These are phyloP conservation scores for Enteromius fasciolatus DNA, from an alignment of 2,797 vertebrate species.

Conservation along the genomic window DNA sequence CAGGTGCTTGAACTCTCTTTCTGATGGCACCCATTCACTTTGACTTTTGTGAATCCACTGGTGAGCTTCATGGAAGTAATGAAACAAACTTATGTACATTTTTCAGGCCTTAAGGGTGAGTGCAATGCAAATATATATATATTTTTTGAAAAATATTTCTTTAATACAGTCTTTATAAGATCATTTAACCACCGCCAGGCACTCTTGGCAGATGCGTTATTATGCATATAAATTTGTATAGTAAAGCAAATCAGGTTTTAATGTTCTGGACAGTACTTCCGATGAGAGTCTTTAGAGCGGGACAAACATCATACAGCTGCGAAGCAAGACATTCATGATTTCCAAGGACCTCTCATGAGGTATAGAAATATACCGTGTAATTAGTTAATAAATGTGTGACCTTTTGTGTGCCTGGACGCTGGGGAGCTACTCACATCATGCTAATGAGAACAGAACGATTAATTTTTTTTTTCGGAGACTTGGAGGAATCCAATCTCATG, in stretches of 20 bases:
- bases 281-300: not conserved
- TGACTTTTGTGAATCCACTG: not conserved
- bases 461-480: not conserved
- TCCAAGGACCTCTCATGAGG: constrained; percentile 27
- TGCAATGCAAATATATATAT: not conserved
- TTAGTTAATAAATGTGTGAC: constrained; percentile 25
- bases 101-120: not conserved
- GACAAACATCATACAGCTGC: constrained; percentile 25
- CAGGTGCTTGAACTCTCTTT: not conserved
- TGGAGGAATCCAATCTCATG: constrained; percentile 1
- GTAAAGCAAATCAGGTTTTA: not conserved
- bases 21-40: not conserved
- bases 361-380: constrained; percentile 29
- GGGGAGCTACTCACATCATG: constrained; percentile 21
- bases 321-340: constrained; percentile 16
- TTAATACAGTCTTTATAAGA: not conserved
- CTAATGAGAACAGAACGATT: constrained; percentile 29
- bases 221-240: not conserved
- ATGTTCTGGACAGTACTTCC: not conserved
- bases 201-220: not conserved
- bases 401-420: not conserved
- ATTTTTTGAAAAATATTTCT: not conserved
- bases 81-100: not conserved
- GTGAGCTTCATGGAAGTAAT: not conserved
- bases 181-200: not conserved